These are phyloP conservation scores for Tetragonula carbonaria DNA, from an alignment of 2,888 invertebrate species.

Conservation along the genomic window DNA sequence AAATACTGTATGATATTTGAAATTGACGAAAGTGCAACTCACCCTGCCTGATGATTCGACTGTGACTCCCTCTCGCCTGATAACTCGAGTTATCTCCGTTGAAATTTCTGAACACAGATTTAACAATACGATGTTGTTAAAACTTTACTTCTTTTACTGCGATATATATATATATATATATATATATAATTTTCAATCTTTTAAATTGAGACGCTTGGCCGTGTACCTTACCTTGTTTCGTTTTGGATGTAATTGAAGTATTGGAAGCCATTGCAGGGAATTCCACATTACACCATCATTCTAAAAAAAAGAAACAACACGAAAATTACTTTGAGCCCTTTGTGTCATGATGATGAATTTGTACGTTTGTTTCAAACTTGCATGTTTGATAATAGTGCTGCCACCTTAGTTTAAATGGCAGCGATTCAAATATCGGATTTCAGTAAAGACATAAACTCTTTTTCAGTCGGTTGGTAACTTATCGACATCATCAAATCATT, in stretches of 20 bases:
- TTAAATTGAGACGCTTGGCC: background rate
- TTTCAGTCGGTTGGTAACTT: constrained; percentile 71
- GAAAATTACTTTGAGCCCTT: background rate
- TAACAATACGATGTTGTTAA: background rate
- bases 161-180: too few relatives aligned
- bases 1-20: background rate
- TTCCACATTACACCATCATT: constrained; percentile 77
- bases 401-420: constrained; percentile 45
- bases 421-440: constrained; percentile 31
- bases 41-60: constrained; percentile 56
- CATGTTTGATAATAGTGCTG: constrained; percentile 33
- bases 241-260: constrained; percentile 73
- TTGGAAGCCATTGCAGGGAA: constrained; percentile 74
- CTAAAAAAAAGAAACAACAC: constrained; percentile 64
- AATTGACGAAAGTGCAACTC: constrained; percentile 21
- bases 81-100: constrained; percentile 73
- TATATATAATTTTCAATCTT: background rate
- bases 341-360: background rate
- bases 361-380: background rate
- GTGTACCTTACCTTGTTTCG: constrained; percentile 74
- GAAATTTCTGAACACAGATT: constrained; percentile 70
- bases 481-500: constrained; percentile 59
- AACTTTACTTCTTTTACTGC: background rate
- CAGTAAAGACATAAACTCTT: constrained; percentile 33
- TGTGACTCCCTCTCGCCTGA: constrained; percentile 69